These are phyloP conservation scores for Danio kyathit DNA, from an alignment of 2,797 vertebrate genomes.

Conservation along the genomic window DNA sequence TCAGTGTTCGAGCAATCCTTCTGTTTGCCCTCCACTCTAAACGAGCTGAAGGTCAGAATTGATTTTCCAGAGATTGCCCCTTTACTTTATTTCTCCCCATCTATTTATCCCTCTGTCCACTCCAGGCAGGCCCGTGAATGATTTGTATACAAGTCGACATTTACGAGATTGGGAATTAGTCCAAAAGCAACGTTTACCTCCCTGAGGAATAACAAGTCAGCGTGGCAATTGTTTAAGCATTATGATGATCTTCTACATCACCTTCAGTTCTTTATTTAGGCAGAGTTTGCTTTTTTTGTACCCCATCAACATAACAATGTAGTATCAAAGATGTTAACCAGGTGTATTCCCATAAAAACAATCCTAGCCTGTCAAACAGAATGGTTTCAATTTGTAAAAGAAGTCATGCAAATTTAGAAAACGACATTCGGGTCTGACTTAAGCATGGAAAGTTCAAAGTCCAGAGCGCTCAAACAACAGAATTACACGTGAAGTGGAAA, in stretches of 20 bases:
- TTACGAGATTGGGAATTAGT: constrained; percentile 55
- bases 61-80: constrained; percentile 39
- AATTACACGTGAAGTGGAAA: not conserved
- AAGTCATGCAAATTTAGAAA: constrained; percentile 27
- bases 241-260: constrained; percentile 45
- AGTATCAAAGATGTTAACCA: not conserved
- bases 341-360: not conserved
- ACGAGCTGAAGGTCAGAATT: constrained; percentile 54
- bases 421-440: not conserved
- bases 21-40: constrained; percentile 38
- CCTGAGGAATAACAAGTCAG: constrained; percentile 39
- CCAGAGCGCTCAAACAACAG: not conserved
- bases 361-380: constrained; percentile 29
- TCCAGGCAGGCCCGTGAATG: constrained; percentile 5
- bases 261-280: constrained; percentile 34
- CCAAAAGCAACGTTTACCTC: constrained; percentile 44
- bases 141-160: constrained; percentile 57
- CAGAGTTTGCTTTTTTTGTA: constrained; percentile 14
- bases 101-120: not conserved
- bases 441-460: not conserved
- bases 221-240: constrained; percentile 18
- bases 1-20: constrained; percentile 37
- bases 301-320: not conserved
- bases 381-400: constrained; percentile 19
- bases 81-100: constrained; percentile 22